Conservation (phyloP, 2,113 vertebrate genomes). For the Alexandromys fortis region DNA sequence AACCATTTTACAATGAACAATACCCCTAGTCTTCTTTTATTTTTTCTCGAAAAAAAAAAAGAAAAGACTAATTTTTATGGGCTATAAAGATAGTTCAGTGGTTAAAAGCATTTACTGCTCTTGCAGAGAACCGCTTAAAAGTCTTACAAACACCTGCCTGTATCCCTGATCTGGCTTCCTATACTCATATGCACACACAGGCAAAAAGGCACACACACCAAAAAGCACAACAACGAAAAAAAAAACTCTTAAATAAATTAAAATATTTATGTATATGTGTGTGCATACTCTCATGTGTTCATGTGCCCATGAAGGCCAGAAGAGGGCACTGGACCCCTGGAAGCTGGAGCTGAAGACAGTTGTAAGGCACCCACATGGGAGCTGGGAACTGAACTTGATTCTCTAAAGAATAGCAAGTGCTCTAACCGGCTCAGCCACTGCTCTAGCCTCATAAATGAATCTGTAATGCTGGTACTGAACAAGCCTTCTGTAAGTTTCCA, state of each 20-base stretch:
- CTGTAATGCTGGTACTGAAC: neutral
- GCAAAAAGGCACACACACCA: neutral
- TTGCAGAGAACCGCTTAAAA: neutral
- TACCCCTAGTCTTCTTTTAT: neutral
- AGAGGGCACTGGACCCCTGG: neutral
- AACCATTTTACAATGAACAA: neutral
- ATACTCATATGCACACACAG: neutral
- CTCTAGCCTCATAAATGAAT: neutral
- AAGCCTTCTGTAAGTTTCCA: neutral
- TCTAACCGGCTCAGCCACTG: neutral
- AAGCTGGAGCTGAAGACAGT: neutral
- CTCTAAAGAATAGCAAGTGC: neutral
- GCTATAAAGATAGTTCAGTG: neutral
- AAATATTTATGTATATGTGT: neutral
- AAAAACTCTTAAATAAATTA: neutral
- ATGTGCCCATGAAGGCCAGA: neutral
- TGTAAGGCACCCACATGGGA: no score
- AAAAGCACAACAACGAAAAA: neutral
- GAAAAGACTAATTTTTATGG: neutral
- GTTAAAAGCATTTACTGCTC: neutral
- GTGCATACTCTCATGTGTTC: neutral
- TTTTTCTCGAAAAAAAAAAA: neutral
- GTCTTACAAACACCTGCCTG: neutral
- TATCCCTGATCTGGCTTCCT: no score
- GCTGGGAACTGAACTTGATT: neutral